Percentiles rank a stretch among this genome's conserved stretches.
phyloP scores from a whole-genome alignment of 2,113 vertebrate genomes.

The Laterallus jamaicensis region DNA sequence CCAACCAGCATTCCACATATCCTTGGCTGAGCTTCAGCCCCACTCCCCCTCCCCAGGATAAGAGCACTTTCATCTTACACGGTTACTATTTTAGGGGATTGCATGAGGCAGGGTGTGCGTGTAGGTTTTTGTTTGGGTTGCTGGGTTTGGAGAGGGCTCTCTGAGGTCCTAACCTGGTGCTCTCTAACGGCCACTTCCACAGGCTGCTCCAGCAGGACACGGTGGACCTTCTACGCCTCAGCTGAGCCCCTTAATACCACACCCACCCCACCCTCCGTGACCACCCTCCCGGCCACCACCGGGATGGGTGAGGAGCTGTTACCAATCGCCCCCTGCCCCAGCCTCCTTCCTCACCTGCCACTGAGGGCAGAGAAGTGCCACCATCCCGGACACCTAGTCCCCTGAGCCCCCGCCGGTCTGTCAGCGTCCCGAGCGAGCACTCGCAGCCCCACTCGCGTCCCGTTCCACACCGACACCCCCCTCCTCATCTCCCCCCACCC shows the following conservation, averaged over 20 bases:
- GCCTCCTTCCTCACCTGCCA: neutral
- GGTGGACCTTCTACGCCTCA: neutral
- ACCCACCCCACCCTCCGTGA: neutral
- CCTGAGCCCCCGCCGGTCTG: no score
- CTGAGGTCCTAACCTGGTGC: neutral
- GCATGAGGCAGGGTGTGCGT: fast-evolving
- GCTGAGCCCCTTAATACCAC: no score
- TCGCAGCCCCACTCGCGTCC: neutral
- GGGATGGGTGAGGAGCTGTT: no score
- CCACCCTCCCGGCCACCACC: neutral
- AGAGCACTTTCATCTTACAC: neutral
- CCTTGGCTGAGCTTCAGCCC: neutral
- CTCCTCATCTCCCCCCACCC: no score
- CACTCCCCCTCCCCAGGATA: no score
- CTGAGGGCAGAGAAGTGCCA: neutral
- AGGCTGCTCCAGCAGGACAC: neutral
- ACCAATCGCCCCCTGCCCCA: neutral
- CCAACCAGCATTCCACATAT: fast-evolving
- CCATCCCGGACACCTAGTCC: neutral
- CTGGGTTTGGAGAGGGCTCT: neutral
- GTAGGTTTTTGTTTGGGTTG: neutral
- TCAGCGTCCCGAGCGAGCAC: neutral
- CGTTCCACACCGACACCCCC: no score
- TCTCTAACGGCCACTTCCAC: neutral
- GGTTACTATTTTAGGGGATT: neutral